A percentile compares a stretch with the other conserved stretches of the same genome.
Evolutionary conservation across 2,888 invertebrate species (phyloP).

Genomic region (Abrostola triplasia): DNA sequence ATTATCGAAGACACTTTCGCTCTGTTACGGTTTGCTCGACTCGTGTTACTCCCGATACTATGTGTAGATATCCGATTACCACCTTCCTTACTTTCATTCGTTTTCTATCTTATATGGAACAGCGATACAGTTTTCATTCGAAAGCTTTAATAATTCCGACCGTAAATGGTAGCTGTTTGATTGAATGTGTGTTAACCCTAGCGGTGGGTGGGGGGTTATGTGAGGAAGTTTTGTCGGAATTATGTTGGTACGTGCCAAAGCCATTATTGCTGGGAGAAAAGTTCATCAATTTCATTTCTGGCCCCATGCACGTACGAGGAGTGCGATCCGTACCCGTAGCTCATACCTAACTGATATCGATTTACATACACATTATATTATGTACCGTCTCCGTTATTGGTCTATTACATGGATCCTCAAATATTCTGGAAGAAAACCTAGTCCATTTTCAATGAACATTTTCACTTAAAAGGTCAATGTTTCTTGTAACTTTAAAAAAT

Average conservation of each 20-base stretch:
- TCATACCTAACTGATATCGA: slow-evolving; percentile 50
- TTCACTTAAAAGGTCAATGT: neutral
- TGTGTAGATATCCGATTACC: slow-evolving; percentile 38
- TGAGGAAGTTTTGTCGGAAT: slow-evolving; percentile 87
- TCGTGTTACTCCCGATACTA: slow-evolving; percentile 40
- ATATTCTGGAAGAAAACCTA: neutral
- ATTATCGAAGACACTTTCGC: slow-evolving; percentile 45
- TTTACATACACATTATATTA: slow-evolving; percentile 11
- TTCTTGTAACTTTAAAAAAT: too few relatives aligned
- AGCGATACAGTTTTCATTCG: slow-evolving; percentile 12
- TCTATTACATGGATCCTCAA: neutral
- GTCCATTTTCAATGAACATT: too few relatives aligned
- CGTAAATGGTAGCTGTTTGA: slow-evolving; percentile 26
- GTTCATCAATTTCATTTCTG: slow-evolving; percentile 89
- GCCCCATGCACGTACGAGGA: slow-evolving; percentile 63
- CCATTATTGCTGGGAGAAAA: slow-evolving; percentile 89
- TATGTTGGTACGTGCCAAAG: slow-evolving; percentile 89
- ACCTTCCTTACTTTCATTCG: slow-evolving; percentile 46
- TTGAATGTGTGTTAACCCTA: slow-evolving; percentile 69
- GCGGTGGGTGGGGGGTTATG: slow-evolving; percentile 68
- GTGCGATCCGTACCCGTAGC: slow-evolving; percentile 38
- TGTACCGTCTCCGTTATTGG: neutral
- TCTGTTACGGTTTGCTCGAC: slow-evolving; percentile 44
- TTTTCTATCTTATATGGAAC: slow-evolving; percentile 34
- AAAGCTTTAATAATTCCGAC: slow-evolving; percentile 18